Evolutionary conservation across 2,113 vertebrate genomes (phyloP), one percentile per base, ranked within the genome.

Genomic region (Scomber japonicus): DNA sequence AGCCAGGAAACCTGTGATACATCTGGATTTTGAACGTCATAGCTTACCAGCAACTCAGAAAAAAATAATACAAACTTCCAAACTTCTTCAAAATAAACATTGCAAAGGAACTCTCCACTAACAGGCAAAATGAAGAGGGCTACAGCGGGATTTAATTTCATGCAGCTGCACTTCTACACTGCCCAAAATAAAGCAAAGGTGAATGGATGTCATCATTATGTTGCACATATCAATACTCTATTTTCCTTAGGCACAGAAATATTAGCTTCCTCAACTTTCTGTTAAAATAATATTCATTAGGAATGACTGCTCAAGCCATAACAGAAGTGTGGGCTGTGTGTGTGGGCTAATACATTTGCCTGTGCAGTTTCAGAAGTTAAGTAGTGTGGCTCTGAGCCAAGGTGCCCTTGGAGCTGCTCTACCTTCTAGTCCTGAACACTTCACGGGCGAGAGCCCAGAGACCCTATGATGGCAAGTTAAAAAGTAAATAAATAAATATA

Each of bases 321-420:
- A 77, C 68, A 78, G 35, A 65, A 80, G 66, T 62, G 63, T 84
- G 66, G 83, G 78, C 59, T 67, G 61, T 70, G 54, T 56, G 82
- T 67, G 77, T 44, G 73, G 17, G 61, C 21, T 71, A 53, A 4
- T 75, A 51, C n/a, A 3, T 27, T 45, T 66, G 40, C 48, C 67
- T 78, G 14, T 77, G 51, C 46, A 49, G 53, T 75, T 82, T 82
- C 30, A 73, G 59, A 78, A 88, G 71, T 78, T 60, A 57, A 79
- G 71, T 64, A 85, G 71, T 54, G 63, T 89, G 87, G 92, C 89
- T 55, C 51, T 3, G 57, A 63, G 83, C 91, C 92, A 94, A 87
- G 65, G 44, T 79, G 81, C 78, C 79, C 45, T 82, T 80, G 55
- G 66, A 84, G 61, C 51, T 46, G 71, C 59, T 82, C 64, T 75